Percentiles rank a stretch among this genome's conserved stretches.
Evolutionary conservation across 2,797 vertebrate species (phyloP).

Genomic region (Oreortyx pictus): DNA sequence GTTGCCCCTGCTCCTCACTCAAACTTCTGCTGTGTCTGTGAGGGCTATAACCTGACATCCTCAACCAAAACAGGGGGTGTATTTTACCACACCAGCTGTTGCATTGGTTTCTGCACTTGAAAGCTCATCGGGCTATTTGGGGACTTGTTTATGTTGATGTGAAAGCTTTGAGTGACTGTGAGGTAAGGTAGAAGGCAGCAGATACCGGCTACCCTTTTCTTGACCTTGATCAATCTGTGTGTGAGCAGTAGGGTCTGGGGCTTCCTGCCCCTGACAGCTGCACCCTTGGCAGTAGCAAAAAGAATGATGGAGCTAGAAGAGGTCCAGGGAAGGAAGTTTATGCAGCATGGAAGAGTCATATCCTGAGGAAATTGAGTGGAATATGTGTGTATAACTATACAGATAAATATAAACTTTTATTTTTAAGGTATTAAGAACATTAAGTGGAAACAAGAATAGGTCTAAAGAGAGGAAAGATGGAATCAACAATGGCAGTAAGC

Average conservation of each 20-base stretch:
- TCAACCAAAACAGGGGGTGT: neutral
- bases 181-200: neutral
- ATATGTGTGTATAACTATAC: conserved; percentile 41
- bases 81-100: neutral
- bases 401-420: conserved; percentile 64
- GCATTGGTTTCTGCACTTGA: neutral
- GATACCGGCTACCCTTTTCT: conserved; percentile 10
- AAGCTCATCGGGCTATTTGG: neutral
- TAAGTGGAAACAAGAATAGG: conserved; percentile 9
- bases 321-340: conserved; percentile 65
- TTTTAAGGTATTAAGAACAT: conserved; percentile 38
- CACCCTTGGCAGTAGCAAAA: conserved; percentile 44
- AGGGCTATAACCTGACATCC: neutral
- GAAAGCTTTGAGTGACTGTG: neutral
- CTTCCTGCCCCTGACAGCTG: conserved; percentile 61
- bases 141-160: neutral
- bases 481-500: conserved; percentile 31
- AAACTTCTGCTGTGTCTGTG: neutral
- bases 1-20: neutral
- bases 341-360: conserved; percentile 42
- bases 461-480: neutral
- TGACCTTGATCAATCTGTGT: conserved; percentile 35
- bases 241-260: neutral
- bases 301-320: conserved; percentile 45
- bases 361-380: conserved; percentile 59